Conservation (phyloP, 2,797 vertebrate genomes). For the Anguilla pacifica region DNA sequence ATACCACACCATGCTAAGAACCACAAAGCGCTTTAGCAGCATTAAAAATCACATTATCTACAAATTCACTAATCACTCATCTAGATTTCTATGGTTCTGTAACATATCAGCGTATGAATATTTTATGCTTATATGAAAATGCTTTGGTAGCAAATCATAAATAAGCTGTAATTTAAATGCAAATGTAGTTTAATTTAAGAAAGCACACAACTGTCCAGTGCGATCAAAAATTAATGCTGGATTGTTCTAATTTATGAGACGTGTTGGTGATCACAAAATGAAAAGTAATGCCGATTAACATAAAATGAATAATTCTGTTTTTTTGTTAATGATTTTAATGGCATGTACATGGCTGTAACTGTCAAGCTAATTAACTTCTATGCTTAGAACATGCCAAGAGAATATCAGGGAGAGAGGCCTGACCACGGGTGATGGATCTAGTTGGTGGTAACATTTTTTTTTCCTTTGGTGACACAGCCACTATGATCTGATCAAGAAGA, state of each 20-base stretch:
- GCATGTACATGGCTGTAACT: constrained; percentile 75
- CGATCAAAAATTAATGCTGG: background rate
- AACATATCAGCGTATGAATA: constrained; percentile 73
- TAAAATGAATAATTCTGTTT: constrained; percentile 63
- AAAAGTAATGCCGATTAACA: constrained; percentile 32
- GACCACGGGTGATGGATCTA: constrained; percentile 98
- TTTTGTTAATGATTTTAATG: constrained; percentile 47
- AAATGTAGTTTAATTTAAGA: constrained; percentile 68
- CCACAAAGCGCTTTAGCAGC: constrained; percentile 74
- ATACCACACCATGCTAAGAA: constrained; percentile 65
- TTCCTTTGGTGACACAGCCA: constrained; percentile 83
- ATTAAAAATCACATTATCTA: constrained; percentile 78
- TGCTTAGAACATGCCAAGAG: constrained; percentile 83
- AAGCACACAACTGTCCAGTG: constrained; percentile 49
- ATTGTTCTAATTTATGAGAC: background rate
- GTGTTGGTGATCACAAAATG: background rate
- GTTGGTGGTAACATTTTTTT: constrained; percentile 96
- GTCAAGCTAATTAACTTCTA: constrained; percentile 93
- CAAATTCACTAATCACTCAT: constrained; percentile 70
- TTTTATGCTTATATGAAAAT: constrained; percentile 73
- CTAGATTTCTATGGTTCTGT: constrained; percentile 76
- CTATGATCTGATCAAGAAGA: constrained; percentile 97
- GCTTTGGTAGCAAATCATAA: constrained; percentile 67
- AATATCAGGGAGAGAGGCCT: constrained; percentile 91
- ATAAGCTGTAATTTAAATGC: constrained; percentile 51